Evolutionary conservation across 2,888 invertebrate species (phyloP).

Genomic region (Trichogramma dendrolimi): DNA sequence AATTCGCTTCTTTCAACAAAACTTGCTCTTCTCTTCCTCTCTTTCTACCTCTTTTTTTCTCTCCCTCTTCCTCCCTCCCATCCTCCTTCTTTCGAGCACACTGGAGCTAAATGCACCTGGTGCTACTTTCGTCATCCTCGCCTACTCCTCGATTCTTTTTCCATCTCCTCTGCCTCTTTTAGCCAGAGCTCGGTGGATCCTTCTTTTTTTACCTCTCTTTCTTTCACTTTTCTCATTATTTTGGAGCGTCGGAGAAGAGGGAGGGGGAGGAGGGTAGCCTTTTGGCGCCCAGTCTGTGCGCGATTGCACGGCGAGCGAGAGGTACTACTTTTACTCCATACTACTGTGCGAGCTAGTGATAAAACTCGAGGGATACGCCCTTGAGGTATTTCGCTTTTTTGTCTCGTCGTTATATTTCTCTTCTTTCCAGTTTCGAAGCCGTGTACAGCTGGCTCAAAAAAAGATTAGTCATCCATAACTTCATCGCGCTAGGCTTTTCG

Average conservation of each 20-base stretch:
- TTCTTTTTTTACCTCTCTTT: no score
- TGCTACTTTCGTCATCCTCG: no score
- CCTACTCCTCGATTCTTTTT: no score
- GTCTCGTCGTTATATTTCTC: neutral
- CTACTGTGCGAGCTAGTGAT: neutral
- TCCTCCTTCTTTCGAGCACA: neutral
- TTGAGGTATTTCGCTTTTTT: conserved; percentile 5
- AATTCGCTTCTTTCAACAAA: conserved; percentile 13
- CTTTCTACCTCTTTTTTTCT: conserved; percentile 2
- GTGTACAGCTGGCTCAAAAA: no score
- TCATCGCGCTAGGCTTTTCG: no score
- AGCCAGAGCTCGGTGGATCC: no score
- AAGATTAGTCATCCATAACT: no score
- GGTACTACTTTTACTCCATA: neutral
- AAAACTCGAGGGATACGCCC: neutral
- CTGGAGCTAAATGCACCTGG: no score
- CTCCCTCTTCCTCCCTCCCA: neutral
- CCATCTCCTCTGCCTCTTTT: neutral
- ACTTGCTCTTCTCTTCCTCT: neutral
- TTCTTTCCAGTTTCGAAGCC: neutral
- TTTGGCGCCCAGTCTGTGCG: conserved; percentile 6
- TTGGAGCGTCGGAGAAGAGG: neutral
- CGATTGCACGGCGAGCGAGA: conserved; percentile 1
- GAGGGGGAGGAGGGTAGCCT: no score
- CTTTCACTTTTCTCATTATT: conserved; percentile 16